Evolutionary conservation across 2,888 invertebrate genomes (phyloP).

Genomic region (Meloe dianella): DNA sequence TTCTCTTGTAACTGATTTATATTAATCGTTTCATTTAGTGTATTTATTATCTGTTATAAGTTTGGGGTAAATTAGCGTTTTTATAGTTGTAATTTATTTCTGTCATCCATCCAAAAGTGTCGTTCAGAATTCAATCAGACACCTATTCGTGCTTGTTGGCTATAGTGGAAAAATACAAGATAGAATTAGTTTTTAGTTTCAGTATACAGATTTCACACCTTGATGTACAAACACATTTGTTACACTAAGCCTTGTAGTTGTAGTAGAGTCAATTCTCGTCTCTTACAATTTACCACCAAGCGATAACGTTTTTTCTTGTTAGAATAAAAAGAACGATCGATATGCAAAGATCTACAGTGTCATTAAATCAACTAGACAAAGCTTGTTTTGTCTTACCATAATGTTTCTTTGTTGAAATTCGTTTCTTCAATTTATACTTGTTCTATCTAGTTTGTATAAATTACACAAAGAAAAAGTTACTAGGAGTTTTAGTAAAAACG

Average conservation of each 20-base stretch:
- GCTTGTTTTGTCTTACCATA: neutral
- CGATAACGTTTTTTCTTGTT: neutral
- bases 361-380: neutral
- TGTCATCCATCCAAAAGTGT: neutral
- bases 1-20: neutral
- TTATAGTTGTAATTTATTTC: neutral
- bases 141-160: neutral
- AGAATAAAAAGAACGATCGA: neutral
- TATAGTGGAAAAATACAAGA: neutral
- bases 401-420: neutral
- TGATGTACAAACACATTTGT: conserved; percentile 31
- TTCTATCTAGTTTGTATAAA: neutral
- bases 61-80: neutral
- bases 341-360: neutral
- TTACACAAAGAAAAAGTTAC: neutral
- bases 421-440: neutral
- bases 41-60: too few relatives aligned
- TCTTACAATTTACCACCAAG: neutral
- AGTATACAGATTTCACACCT: conserved; percentile 3
- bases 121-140: neutral
- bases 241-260: conserved; percentile 9
- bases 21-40: too few relatives aligned
- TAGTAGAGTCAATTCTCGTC: neutral
- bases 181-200: conserved; percentile 4
- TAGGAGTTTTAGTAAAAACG: neutral